Conservation (phyloP, 2,797 vertebrate genomes). For the Siniperca undulata region DNA sequence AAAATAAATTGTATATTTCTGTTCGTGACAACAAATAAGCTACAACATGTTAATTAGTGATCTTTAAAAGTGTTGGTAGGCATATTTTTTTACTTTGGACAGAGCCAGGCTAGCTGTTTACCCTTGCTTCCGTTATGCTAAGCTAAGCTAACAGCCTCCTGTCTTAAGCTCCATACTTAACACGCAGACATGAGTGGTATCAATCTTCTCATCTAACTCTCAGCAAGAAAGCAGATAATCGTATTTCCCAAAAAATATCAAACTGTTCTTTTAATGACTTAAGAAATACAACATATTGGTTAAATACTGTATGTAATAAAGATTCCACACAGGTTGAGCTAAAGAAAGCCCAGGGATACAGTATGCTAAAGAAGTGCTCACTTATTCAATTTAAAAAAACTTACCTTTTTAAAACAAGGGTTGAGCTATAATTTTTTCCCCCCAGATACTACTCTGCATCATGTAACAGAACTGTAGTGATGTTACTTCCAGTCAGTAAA, state of each 20-base stretch:
- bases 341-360: background rate
- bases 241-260: background rate
- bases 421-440: background rate
- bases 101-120: too few species aligned
- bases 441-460: conserved; percentile 1
- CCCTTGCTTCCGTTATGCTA: background rate
- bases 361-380: background rate
- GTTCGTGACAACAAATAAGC: too few species aligned
- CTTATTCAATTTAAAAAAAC: background rate
- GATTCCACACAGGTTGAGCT: background rate
- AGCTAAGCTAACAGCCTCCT: background rate
- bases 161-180: background rate
- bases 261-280: background rate
- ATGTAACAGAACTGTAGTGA: conserved; percentile 3
- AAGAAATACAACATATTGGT: background rate
- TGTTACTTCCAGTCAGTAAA: conserved; percentile 10
- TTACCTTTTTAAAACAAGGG: conserved; percentile 17
- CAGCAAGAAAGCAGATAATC: background rate
- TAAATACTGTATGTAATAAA: background rate
- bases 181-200: background rate
- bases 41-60: too few species aligned
- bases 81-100: too few species aligned
- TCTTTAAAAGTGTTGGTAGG: too few species aligned
- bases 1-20: too few species aligned
- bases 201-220: background rate